These are phyloP conservation scores for Bursaphelenchus okinawaensis DNA, from an alignment of 2,888 invertebrate genomes.

Conservation along the genomic window DNA sequence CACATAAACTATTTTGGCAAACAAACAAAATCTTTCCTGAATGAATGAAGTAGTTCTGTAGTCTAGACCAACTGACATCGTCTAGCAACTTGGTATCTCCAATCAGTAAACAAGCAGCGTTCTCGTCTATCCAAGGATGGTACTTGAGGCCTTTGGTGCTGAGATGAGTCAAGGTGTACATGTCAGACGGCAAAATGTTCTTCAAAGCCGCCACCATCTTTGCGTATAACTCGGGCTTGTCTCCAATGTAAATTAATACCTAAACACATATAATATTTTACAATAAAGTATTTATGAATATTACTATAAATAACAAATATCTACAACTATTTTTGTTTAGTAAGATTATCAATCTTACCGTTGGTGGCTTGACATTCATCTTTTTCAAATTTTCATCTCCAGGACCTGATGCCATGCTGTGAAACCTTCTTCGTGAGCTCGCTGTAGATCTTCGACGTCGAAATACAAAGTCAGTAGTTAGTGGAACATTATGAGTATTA, in stretches of 20 bases:
- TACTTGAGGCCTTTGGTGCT: slow-evolving; percentile 35
- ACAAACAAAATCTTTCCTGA: slow-evolving; percentile 55
- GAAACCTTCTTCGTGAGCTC: slow-evolving; percentile 10
- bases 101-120: slow-evolving; percentile 47
- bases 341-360: slow-evolving; percentile 26
- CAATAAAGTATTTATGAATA: background rate
- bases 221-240: slow-evolving; percentile 32
- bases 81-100: slow-evolving; percentile 47
- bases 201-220: slow-evolving; percentile 35
- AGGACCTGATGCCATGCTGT: slow-evolving; percentile 9
- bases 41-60: slow-evolving; percentile 51
- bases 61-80: slow-evolving; percentile 44
- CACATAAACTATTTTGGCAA: slow-evolving; percentile 54
- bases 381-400: slow-evolving; percentile 2
- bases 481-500: slow-evolving; percentile 5
- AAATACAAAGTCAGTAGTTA: slow-evolving; percentile 12
- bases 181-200: slow-evolving; percentile 37
- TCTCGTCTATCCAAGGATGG: slow-evolving; percentile 48
- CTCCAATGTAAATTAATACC: slow-evolving; percentile 50
- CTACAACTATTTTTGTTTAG: too few relatives aligned
- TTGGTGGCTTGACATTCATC: slow-evolving; percentile 27
- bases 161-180: slow-evolving; percentile 48
- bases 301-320: too few relatives aligned
- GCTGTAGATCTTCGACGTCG: slow-evolving; percentile 9
- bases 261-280: slow-evolving; percentile 13